A percentile compares a stretch with the other conserved stretches of the same genome.
phyloP scores from a whole-genome alignment of 2,888 invertebrate genomes.

The Mycalesis mineus region DNA sequence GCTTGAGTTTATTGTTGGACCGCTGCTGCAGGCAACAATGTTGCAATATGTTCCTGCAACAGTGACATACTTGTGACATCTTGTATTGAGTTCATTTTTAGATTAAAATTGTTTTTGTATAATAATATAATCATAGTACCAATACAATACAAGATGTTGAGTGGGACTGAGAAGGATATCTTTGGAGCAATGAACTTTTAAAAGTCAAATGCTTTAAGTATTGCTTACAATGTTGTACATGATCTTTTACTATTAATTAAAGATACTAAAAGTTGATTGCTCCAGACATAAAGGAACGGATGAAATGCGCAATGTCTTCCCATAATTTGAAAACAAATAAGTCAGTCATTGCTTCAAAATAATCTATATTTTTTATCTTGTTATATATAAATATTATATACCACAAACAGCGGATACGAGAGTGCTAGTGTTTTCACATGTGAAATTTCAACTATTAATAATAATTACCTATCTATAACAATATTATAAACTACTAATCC shows the following conservation, averaged over 20 bases:
- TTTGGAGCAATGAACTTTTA: conserved; percentile 61
- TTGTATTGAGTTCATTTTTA: conserved; percentile 48
- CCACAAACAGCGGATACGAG: conserved; percentile 68
- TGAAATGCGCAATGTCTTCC: conserved; percentile 80
- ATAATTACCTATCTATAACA: conserved; percentile 68
- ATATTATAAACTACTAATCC: conserved; percentile 74
- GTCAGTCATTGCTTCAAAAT: conserved; percentile 72
- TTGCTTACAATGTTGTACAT: conserved; percentile 1
- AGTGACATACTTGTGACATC: conserved; percentile 39
- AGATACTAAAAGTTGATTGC: conserved; percentile 57
- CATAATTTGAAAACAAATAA: conserved; percentile 72
- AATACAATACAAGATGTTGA: conserved; percentile 54
- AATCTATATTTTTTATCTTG: conserved; percentile 60
- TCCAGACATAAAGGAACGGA: conserved; percentile 73
- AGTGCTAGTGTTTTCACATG: conserved; percentile 79
- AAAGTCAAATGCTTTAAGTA: background rate
- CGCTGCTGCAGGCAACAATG: conserved; percentile 21
- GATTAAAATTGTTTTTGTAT: conserved; percentile 10
- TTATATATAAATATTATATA: conserved; percentile 70
- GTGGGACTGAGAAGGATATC: conserved; percentile 60
- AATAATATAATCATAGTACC: background rate
- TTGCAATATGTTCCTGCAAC: conserved; percentile 16
- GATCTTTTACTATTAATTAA: background rate
- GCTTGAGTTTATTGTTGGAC: conserved; percentile 42
- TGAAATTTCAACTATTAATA: conserved; percentile 70